Conservation (phyloP, 1,140 invertebrate genomes). For the Panonychus citri region DNA sequence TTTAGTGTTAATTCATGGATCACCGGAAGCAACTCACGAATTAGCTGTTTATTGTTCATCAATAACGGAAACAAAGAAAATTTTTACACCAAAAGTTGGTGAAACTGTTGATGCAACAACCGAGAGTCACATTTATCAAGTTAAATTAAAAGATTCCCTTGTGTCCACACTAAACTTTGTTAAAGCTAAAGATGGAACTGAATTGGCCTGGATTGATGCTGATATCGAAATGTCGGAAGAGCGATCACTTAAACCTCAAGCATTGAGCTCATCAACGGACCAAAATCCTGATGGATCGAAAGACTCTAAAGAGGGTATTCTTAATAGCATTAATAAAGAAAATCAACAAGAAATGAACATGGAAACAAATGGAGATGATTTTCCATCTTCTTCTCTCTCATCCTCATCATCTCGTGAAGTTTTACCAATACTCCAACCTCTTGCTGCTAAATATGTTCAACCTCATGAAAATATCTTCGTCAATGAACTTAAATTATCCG, state of each 20-base stretch:
- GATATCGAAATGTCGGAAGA: slow-evolving; percentile 21
- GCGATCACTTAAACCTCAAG: slow-evolving; percentile 11
- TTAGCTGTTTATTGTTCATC: slow-evolving; percentile 36
- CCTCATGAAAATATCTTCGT: slow-evolving; percentile 72
- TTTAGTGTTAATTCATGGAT: slow-evolving; percentile 48
- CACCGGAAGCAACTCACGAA: slow-evolving; percentile 33
- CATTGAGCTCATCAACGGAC: too few relatives aligned
- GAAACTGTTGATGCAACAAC: slow-evolving; percentile 86
- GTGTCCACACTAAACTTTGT: slow-evolving; percentile 69
- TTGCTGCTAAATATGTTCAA: slow-evolving; percentile 25
- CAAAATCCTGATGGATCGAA: not conserved
- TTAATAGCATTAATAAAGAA: slow-evolving; percentile 7
- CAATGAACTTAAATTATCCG: slow-evolving; percentile 82
- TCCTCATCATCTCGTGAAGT: not conserved
- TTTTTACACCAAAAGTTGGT: slow-evolving; percentile 59
- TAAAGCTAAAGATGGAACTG: slow-evolving; percentile 37
- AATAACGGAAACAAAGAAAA: slow-evolving; percentile 34
- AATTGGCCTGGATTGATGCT: slow-evolving; percentile 82
- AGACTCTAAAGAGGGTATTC: slow-evolving; percentile 9
- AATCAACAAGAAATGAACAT: slow-evolving; percentile 5
- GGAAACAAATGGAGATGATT: not conserved
- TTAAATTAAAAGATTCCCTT: slow-evolving; percentile 66
- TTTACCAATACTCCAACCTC: slow-evolving; percentile 5
- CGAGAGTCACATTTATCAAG: slow-evolving; percentile 94
- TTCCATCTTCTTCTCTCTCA: not conserved